Evolutionary conservation across 2,797 vertebrate species (phyloP), one percentile per base, ranked within the genome.

Genomic region (Protosalanx chinensis): DNA sequence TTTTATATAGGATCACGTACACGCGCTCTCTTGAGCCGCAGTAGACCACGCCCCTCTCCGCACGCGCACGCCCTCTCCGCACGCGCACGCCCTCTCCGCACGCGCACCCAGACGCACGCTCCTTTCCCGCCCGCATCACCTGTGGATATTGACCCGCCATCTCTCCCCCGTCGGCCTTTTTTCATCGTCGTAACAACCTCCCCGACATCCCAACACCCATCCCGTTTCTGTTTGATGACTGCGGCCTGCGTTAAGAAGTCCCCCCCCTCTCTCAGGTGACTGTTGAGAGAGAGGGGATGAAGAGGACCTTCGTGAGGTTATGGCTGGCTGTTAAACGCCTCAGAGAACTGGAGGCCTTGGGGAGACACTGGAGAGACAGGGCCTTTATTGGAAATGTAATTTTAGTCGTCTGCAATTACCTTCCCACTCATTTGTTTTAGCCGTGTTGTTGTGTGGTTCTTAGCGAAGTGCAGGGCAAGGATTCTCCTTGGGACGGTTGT

Each of bases 381-480:
- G 78, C 88, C 88, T 91, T 92, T 92, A 93, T 91, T 93, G 91
- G 91, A 93, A 92, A 92, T 93, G 90, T 91, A 92, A 90, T 92
- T 92, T 92, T 92, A 92, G 92, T 93, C 92, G 90, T 88, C 88
- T 88, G 87, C 91, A 92, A 92, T 92, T 93, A 92, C 90, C 90
- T 89, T 83, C 89, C 84, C 56, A 74, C 90, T 91, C 90, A 90
- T 93, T 93, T 92, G 89, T 92, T 93, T 91, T 90, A 88, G 87
- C 82, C 80, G 88, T 77, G 71, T 76, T 84, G 89, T 87, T 82
- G 84, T 91, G 62, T 85, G 79, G 33, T 68, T 64, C 66, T 73
- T 84, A 73, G 86, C 56, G 75, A 81, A 56, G 16, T 46, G 56
- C 74, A 67, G 73, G 79, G 67, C 74, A 74, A 71, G 81, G 29